A percentile compares a stretch with the other conserved stretches of the same genome.
Conservation (phyloP, 1,140 invertebrate species). For the Nixonia krombeini region DNA sequence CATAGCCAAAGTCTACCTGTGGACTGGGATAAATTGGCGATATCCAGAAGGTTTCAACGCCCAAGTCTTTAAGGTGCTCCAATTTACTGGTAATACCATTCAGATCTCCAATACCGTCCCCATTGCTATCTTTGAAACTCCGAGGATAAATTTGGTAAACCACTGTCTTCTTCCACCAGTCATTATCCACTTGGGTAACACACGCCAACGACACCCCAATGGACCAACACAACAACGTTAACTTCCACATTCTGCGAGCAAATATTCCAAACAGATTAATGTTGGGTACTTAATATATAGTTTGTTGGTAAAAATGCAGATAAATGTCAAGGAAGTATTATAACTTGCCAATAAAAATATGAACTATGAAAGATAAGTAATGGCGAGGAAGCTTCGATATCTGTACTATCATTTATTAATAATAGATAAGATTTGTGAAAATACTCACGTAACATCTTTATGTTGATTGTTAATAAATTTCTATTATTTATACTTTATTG, state of each 20-base stretch:
- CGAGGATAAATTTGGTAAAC: conserved; percentile 85
- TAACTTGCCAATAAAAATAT: too few species aligned
- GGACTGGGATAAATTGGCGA: conserved; percentile 73
- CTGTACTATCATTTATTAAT: too few species aligned
- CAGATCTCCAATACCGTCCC: conserved; percentile 84
- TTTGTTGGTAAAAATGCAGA: too few species aligned
- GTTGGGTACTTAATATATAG: too few species aligned
- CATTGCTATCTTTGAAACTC: conserved; percentile 81
- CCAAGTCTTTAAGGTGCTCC: conserved; percentile 54
- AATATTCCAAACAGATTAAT: too few species aligned
- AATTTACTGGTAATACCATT: conserved; percentile 60
- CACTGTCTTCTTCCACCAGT: conserved; percentile 83
- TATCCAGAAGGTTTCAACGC: conserved; percentile 71
- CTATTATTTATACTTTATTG: too few species aligned
- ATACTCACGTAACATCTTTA: too few species aligned
- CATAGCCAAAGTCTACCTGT: conserved; percentile 72
- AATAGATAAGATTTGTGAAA: too few species aligned
- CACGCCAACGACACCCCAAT: not conserved
- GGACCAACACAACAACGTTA: not conserved
- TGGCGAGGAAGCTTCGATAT: too few species aligned
- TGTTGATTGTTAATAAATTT: too few species aligned
- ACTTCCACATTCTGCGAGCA: not conserved
- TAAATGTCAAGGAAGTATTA: too few species aligned
- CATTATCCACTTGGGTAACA: conserved; percentile 19
- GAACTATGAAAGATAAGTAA: too few species aligned